Percentiles rank a stretch among this genome's conserved stretches.
These are phyloP conservation scores for Turritopsis rubra DNA, from an alignment of 30 jellyfish, hydroid and myxozoan genomes.

Conservation along the genomic window DNA sequence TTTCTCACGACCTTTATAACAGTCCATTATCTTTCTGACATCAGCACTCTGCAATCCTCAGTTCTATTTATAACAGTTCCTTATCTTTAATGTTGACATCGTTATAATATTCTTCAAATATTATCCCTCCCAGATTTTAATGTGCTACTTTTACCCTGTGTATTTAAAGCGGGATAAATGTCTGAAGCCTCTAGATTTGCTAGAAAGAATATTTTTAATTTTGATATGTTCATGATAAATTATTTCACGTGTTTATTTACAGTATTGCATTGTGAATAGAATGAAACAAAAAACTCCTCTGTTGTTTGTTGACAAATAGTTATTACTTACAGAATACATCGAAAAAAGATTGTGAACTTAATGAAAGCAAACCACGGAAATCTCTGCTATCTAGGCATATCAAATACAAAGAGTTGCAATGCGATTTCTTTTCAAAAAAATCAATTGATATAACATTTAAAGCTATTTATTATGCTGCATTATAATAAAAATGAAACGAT, in stretches of 20 bases:
- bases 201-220: background rate
- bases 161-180: background rate
- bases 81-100: background rate
- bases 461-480: background rate
- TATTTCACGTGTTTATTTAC: background rate
- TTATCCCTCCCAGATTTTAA: background rate
- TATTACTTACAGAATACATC: background rate
- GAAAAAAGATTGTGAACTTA: background rate
- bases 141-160: background rate
- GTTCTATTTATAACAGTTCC: no score
- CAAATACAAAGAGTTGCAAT: background rate
- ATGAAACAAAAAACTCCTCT: background rate
- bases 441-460: background rate
- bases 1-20: no score
- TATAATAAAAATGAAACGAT: slow-evolving; percentile 19
- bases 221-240: background rate
- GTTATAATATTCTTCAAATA: background rate
- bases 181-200: background rate
- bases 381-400: background rate
- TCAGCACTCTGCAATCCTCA: background rate
- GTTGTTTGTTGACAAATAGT: background rate
- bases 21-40: no score
- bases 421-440: background rate
- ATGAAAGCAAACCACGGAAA: background rate
- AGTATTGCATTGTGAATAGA: background rate